Conservation (phyloP, 2,888 invertebrate genomes). For the Neoscelio sp. region DNA sequence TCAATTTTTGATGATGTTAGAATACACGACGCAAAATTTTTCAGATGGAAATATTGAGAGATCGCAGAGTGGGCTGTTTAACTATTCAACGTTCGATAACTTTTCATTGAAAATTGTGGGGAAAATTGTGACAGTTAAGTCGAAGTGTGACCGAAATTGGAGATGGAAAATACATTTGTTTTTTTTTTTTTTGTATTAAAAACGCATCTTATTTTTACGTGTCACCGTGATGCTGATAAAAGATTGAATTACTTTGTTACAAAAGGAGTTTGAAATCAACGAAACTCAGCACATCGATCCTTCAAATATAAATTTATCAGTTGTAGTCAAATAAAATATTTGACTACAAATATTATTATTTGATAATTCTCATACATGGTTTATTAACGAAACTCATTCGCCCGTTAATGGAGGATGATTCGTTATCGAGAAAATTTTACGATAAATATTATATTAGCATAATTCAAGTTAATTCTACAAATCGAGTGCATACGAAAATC, state of each 20-base stretch:
- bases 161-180: too few relatives aligned
- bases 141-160: too few relatives aligned
- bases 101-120: slow-evolving; percentile 4
- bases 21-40: slow-evolving; percentile 1
- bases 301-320: background rate
- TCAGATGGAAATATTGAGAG: background rate
- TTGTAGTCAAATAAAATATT: background rate
- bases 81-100: slow-evolving; percentile 14
- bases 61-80: background rate
- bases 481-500: slow-evolving; percentile 4
- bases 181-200: background rate
- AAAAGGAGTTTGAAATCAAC: too few relatives aligned
- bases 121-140: background rate
- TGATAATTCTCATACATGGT: background rate
- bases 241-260: too few relatives aligned
- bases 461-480: slow-evolving; percentile 23
- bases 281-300: too few relatives aligned
- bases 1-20: slow-evolving; percentile 1
- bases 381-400: slow-evolving; percentile 28
- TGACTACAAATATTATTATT: slow-evolving; percentile 9
- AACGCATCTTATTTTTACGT: background rate
- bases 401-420: slow-evolving; percentile 11
- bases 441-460: slow-evolving; percentile 32
- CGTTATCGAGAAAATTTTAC: background rate
- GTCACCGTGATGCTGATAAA: too few relatives aligned